A percentile compares a stretch with the other conserved stretches of the same genome.
Evolutionary conservation across 1,140 invertebrate species (phyloP).

Genomic region (Drosophila pseudoobscura): DNA sequence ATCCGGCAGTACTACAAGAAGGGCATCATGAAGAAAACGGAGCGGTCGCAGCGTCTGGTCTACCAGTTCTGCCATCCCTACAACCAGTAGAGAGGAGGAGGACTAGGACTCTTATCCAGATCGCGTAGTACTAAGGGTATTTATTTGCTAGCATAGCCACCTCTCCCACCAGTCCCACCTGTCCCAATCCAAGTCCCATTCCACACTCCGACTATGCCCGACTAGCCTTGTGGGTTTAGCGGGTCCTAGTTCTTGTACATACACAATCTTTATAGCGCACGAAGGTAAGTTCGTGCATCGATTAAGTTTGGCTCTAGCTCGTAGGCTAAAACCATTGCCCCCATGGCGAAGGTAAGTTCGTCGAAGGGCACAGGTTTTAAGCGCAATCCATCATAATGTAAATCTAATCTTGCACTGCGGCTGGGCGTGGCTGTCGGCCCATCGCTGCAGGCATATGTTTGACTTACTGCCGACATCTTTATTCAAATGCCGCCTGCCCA

Average conservation of each 20-base stretch:
- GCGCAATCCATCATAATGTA: conserved; percentile 57
- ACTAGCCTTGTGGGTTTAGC: conserved; percentile 63
- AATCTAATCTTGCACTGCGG: conserved; percentile 54
- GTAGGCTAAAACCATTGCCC: conserved; percentile 52
- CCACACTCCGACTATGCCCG: conserved; percentile 55
- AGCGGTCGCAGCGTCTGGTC: conserved; percentile 97
- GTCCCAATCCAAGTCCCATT: not conserved
- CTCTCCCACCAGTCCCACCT: conserved; percentile 10
- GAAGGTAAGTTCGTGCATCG: conserved; percentile 78
- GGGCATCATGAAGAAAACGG: conserved; percentile 99
- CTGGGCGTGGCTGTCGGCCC: conserved; percentile 39
- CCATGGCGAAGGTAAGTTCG: conserved; percentile 75
- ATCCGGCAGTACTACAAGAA: conserved; percentile 99
- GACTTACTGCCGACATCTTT: conserved; percentile 77
- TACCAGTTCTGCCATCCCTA: conserved; percentile 99
- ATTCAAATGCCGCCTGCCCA: conserved; percentile 67
- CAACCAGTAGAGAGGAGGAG: conserved; percentile 86
- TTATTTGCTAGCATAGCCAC: conserved; percentile 54
- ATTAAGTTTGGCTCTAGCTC: conserved; percentile 50
- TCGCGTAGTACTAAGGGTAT: conserved; percentile 53
- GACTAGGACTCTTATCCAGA: conserved; percentile 2
- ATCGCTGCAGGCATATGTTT: conserved; percentile 53
- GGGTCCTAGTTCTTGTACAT: conserved; percentile 63
- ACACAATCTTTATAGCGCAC: conserved; percentile 59
- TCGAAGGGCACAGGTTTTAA: conserved; percentile 63